These are phyloP conservation scores for Samia ricini DNA, from an alignment of 1,140 invertebrate genomes.

Conservation along the genomic window DNA sequence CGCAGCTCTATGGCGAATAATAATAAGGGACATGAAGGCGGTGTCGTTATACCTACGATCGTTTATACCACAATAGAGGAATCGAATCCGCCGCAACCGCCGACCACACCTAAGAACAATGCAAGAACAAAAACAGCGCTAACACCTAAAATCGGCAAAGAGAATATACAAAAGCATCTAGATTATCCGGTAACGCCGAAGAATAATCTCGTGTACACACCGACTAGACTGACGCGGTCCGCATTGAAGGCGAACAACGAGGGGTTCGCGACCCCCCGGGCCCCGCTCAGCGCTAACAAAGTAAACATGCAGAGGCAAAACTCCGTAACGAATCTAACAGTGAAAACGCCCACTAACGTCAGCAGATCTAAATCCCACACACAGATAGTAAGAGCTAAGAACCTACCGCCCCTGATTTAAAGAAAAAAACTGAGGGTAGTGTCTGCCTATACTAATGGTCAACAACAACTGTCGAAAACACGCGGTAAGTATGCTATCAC, in stretches of 20 bases:
- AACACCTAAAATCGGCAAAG: constrained; percentile 58
- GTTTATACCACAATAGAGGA: constrained; percentile 31
- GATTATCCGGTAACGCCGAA: constrained; percentile 41
- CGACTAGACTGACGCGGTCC: constrained; percentile 55
- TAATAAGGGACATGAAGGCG: constrained; percentile 24
- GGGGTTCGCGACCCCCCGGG: constrained; percentile 58
- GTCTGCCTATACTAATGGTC: not conserved
- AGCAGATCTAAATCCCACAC: constrained; percentile 58
- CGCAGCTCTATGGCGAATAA: constrained; percentile 58
- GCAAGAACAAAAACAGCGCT: constrained; percentile 32
- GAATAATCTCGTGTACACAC: constrained; percentile 45
- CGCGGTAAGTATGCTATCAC: no score
- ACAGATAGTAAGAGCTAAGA: constrained; percentile 53
- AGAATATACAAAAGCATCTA: constrained; percentile 47
- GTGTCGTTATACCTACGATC: constrained; percentile 24
- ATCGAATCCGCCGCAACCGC: no score
- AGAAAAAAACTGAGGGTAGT: not conserved
- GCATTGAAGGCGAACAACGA: constrained; percentile 56
- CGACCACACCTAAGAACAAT: constrained; percentile 48
- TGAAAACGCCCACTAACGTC: constrained; percentile 54
- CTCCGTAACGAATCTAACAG: constrained; percentile 30
- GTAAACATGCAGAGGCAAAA: constrained; percentile 50
- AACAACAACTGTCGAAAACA: no score
- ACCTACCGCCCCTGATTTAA: constrained; percentile 57
- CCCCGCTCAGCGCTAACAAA: constrained; percentile 54